Base-by-base conservation (phyloP, 2,888 invertebrate genomes). In the Amphipyra berbera region DNA sequence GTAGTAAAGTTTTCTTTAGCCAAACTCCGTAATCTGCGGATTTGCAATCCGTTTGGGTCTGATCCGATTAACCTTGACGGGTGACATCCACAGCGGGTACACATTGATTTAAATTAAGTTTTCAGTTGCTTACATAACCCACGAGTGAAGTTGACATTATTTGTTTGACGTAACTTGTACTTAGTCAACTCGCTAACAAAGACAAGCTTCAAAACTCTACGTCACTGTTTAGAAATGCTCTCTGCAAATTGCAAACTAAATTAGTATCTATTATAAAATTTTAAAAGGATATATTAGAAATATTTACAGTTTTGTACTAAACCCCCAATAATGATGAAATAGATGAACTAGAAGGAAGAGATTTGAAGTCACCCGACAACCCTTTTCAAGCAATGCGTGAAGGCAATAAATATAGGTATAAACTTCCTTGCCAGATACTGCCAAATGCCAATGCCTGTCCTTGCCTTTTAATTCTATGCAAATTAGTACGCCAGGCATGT, bases 91-190 rank as follows among this genome's bases (percentile, higher is more conserved):
- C 40, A 46, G 35, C 37, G 6, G 15, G 12, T 44, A 66, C 38
- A 63, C 61, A 68, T 74, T 61, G 60, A 73, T 68, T 72, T 46
- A 55, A 68, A 68, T 64, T 56, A 67, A 60, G 57, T 62, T 63
- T 59, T 61, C 61, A 49, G 38, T 60, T 49, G 45, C 61, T 73
- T 74, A 74, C 61, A 63, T 73, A 76, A 74, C 73, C 21, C 33
- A 27, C 14, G 6, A 55, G 57, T 52, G 42, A 59, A 59, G 55
- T 63, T 71, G 66, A 55, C 61, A 71, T 53, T 64, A 46, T 21
- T 66, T 54, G 55, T 63, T 53, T 54, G 52, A 68, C 53, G 48
- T 55, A 75, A 46, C 59, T 61, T 30, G 59, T 50, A 10, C 14
- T 58, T 44, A 54, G 15, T 40, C 42, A 61, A 54, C 61, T 55